Evolutionary conservation across 2,888 invertebrate species (phyloP).

Genomic region (Thereva nobilitata): DNA sequence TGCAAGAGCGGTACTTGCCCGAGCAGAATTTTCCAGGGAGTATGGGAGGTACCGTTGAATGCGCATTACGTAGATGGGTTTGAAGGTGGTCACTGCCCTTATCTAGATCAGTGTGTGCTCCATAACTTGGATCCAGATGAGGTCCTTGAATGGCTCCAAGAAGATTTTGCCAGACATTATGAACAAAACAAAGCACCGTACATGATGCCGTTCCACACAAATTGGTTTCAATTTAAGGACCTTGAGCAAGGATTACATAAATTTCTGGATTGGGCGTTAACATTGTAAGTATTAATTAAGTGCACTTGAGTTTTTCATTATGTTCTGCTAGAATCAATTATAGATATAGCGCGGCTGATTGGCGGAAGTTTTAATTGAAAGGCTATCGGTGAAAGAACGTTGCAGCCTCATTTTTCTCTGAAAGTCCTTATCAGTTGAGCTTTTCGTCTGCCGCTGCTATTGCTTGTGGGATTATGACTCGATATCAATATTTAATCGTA

Average conservation of each 20-base stretch:
- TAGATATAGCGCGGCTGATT: background rate
- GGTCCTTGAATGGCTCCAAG: slow-evolving; percentile 85
- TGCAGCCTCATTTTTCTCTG: too few relatives aligned
- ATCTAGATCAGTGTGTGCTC: slow-evolving; percentile 88
- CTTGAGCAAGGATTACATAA: slow-evolving; percentile 81
- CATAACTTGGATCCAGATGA: slow-evolving; percentile 80
- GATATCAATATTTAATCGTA: too few relatives aligned
- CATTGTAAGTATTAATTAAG: slow-evolving; percentile 63
- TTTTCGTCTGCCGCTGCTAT: too few relatives aligned
- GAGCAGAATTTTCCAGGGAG: slow-evolving; percentile 84
- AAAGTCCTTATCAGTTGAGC: too few relatives aligned
- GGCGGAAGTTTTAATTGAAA: too few relatives aligned
- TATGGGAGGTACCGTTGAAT: slow-evolving; percentile 93
- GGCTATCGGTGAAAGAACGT: too few relatives aligned
- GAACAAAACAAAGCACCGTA: slow-evolving; percentile 88
- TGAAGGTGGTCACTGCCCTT: slow-evolving; percentile 91
- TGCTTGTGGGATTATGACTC: too few relatives aligned
- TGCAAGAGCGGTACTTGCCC: slow-evolving; percentile 93
- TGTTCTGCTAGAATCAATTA: background rate
- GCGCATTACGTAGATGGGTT: slow-evolving; percentile 85
- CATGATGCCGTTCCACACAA: slow-evolving; percentile 95
- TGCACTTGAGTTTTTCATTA: background rate
- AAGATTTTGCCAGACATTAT: slow-evolving; percentile 84
- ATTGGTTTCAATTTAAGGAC: slow-evolving; percentile 92
- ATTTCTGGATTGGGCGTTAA: slow-evolving; percentile 80